These are phyloP conservation scores for Saturnia pavonia DNA, from an alignment of 2,888 invertebrate species.

Conservation along the genomic window DNA sequence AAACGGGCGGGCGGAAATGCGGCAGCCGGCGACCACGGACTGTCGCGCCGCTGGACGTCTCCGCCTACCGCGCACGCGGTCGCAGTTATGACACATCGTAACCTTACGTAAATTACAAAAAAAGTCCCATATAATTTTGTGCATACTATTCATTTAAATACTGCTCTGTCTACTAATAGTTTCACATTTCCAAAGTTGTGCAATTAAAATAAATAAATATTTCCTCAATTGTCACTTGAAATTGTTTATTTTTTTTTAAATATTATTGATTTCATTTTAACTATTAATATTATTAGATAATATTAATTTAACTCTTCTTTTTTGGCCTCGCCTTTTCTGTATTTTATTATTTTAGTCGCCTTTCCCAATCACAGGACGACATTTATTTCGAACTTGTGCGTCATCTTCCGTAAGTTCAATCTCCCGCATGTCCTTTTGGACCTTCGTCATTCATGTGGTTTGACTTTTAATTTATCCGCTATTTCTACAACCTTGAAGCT, in stretches of 20 bases:
- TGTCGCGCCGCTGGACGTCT: conserved; percentile 43
- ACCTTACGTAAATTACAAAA: not conserved
- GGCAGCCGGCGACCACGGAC: conserved; percentile 67
- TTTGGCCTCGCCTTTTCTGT: too few relatives aligned
- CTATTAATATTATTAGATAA: not conserved
- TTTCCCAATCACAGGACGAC: too few relatives aligned
- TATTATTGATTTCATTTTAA: not conserved
- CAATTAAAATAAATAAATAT: not conserved
- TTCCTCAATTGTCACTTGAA: not conserved
- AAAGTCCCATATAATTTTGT: not conserved
- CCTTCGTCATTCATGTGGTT: too few relatives aligned
- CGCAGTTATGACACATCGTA: conserved; percentile 52
- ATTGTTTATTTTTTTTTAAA: not conserved
- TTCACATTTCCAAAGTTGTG: not conserved
- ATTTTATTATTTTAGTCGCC: too few relatives aligned
- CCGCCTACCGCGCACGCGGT: conserved; percentile 72
- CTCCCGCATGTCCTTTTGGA: too few relatives aligned
- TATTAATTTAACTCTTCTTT: too few relatives aligned
- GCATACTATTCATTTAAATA: not conserved
- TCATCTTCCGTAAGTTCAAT: too few relatives aligned
- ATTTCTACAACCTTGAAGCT: too few relatives aligned
- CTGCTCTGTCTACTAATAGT: not conserved
- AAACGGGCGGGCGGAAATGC: conserved; percentile 55
- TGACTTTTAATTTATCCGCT: too few relatives aligned
- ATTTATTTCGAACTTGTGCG: too few relatives aligned